Percentiles rank a stretch among this genome's conserved stretches.
Evolutionary conservation across 2,113 vertebrate species (phyloP).

Genomic region (Procavia capensis): DNA sequence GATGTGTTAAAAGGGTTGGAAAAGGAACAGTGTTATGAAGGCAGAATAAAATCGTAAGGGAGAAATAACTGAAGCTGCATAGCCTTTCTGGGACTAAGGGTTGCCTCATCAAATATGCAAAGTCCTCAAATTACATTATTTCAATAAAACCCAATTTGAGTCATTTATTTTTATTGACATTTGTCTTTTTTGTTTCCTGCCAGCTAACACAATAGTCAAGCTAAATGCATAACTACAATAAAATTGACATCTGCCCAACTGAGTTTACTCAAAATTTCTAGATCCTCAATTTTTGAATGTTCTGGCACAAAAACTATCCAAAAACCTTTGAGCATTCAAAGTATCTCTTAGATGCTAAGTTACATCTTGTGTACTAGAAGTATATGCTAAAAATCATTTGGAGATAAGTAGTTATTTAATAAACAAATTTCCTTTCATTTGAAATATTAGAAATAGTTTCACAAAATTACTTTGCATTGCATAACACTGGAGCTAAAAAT

Average conservation of each 20-base stretch:
- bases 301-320: conserved; percentile 22
- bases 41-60: conserved; percentile 54
- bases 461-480: not conserved
- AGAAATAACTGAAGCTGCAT: conserved; percentile 51
- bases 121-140: conserved; percentile 72
- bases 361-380: conserved; percentile 39
- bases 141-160: conserved; percentile 60
- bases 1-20: conserved; percentile 19
- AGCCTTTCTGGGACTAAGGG: conserved; percentile 49
- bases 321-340: not conserved
- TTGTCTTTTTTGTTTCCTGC: conserved; percentile 55
- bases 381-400: not conserved
- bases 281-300: conserved; percentile 36
- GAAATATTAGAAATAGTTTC: conserved; percentile 22
- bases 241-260: conserved; percentile 58
- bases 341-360: not conserved
- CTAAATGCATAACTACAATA: conserved; percentile 66
- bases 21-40: conserved; percentile 65
- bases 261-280: conserved; percentile 51
- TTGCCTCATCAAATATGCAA: conserved; percentile 74
- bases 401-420: not conserved
- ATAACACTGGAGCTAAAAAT: not conserved
- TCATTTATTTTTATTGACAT: conserved; percentile 70
- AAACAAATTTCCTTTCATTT: not conserved
- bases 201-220: conserved; percentile 58